A percentile compares a stretch with the other conserved stretches of the same genome.
These are phyloP conservation scores for Mellivora capensis DNA, from an alignment of 2,113 vertebrate genomes.

Conservation along the genomic window DNA sequence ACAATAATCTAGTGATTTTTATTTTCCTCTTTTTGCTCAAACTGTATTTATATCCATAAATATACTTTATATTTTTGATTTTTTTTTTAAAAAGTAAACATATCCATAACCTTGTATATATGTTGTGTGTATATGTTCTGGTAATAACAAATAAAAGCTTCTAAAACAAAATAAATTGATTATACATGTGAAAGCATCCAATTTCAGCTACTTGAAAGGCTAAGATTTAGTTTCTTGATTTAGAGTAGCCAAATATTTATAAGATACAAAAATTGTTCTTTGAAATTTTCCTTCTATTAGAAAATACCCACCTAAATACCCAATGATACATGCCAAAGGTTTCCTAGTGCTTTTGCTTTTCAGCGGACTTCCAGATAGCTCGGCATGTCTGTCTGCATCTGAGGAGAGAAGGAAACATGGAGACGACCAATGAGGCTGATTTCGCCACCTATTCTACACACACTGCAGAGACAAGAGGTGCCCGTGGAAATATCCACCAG, in stretches of 20 bases:
- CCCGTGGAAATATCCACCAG: not conserved
- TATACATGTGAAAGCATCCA: not conserved
- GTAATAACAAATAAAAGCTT: not conserved
- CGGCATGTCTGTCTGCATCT: conserved; percentile 95
- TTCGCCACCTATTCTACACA: not conserved
- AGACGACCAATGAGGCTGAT: conserved; percentile 38
- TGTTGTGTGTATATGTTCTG: not conserved
- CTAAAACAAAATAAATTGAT: not conserved
- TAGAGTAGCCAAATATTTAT: not conserved
- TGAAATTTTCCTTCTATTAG: not conserved
- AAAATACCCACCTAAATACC: conserved; percentile 92
- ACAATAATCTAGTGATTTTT: conserved; percentile 12
- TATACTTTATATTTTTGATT: not conserved
- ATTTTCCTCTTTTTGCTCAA: conserved; percentile 16
- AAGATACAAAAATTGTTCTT: not conserved
- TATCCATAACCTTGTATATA: not conserved
- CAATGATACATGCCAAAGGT: conserved; percentile 94
- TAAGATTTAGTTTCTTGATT: not conserved
- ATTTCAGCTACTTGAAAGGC: not conserved
- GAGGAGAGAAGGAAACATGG: conserved; percentile 79
- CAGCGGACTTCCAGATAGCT: conserved; percentile 90
- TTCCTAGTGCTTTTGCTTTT: conserved; percentile 93
- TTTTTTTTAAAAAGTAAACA: not conserved
- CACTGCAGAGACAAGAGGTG: not conserved
- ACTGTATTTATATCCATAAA: not conserved